A percentile compares a stretch with the other conserved stretches of the same genome.
phyloP scores from a whole-genome alignment of 2,797 vertebrate genomes.

The Neosilurus hyrtlii region DNA sequence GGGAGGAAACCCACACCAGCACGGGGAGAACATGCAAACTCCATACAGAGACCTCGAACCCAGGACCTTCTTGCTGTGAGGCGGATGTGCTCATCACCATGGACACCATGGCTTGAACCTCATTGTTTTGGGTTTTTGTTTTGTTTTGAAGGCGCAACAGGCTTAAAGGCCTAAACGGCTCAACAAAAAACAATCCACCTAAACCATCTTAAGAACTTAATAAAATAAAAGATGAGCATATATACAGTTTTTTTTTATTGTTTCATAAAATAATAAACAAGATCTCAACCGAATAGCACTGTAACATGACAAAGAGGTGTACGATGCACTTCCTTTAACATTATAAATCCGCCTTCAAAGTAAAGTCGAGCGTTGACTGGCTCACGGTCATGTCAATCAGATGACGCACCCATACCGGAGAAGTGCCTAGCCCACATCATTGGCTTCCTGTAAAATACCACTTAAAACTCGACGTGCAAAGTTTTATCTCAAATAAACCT shows the following conservation, averaged over 20 bases:
- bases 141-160: not conserved
- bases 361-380: conserved; percentile 52
- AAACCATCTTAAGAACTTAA: not conserved
- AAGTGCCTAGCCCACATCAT: conserved; percentile 40
- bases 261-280: not conserved
- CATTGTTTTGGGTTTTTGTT: not conserved
- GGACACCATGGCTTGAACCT: no score
- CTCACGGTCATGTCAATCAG: conserved; percentile 46
- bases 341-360: not conserved
- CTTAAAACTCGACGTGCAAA: not conserved
- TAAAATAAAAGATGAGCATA: not conserved
- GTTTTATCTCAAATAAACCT: not conserved
- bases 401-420: conserved; percentile 9
- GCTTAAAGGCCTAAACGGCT: not conserved
- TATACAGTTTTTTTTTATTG: not conserved
- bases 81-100: not conserved
- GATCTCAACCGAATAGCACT: not conserved
- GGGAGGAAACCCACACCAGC: no score
- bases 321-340: conserved; percentile 18
- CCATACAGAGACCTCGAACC: no score
- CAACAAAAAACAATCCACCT: not conserved
- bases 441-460: conserved; percentile 51
- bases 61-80: no score
- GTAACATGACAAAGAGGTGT: not conserved
- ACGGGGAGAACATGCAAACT: no score